Evolutionary conservation across 2,888 invertebrate genomes (phyloP).

Genomic region (Stramonita haemastoma): DNA sequence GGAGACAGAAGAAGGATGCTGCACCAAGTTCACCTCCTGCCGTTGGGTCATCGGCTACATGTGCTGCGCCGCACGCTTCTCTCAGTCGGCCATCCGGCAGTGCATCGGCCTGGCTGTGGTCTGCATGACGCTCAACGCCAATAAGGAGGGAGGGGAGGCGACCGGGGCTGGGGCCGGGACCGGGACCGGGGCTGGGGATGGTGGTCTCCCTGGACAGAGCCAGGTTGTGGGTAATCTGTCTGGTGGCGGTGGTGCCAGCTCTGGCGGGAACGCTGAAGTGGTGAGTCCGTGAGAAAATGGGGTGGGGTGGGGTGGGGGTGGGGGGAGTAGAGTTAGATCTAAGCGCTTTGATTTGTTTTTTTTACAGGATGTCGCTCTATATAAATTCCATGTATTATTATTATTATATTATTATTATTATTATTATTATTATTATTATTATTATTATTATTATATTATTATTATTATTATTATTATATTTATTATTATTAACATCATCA

Average conservation of each 20-base stretch:
- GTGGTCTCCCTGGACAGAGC: neutral
- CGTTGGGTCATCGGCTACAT: slow-evolving; percentile 53
- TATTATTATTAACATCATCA: neutral
- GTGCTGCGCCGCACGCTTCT: slow-evolving; percentile 50
- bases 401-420: too few relatives aligned
- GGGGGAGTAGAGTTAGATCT: neutral
- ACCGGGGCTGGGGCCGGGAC: neutral
- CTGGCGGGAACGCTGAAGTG: neutral
- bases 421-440: too few relatives aligned
- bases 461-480: too few relatives aligned
- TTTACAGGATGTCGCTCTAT: too few relatives aligned
- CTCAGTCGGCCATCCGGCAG: slow-evolving; percentile 50
- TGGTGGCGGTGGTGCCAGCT: neutral
- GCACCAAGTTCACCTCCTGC: slow-evolving; percentile 46
- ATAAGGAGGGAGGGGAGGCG: neutral
- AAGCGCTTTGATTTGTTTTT: too few relatives aligned
- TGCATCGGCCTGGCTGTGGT: slow-evolving; percentile 51
- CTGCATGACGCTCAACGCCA: slow-evolving; percentile 45
- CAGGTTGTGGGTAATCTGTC: neutral
- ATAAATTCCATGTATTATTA: too few relatives aligned
- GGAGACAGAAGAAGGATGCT: slow-evolving; percentile 40
- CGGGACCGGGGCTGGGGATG: neutral
- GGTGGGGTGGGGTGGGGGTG: neutral
- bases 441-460: too few relatives aligned
- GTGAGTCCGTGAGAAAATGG: neutral